Base-by-base conservation (phyloP, 2,888 invertebrate genomes). In the Chrysomela aeneicollis region DNA sequence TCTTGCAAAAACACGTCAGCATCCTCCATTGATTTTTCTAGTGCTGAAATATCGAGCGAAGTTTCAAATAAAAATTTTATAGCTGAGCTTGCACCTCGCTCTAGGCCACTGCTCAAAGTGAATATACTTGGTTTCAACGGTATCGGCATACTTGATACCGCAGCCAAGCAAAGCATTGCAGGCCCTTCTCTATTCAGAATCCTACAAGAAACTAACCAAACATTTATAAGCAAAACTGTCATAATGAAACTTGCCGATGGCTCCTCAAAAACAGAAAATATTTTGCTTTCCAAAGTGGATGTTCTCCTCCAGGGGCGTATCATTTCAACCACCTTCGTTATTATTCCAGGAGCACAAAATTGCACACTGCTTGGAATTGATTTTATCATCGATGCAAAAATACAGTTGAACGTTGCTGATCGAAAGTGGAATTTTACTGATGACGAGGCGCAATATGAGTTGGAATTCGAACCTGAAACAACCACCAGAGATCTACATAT, bases 181-280 rank as follows among this genome's bases (percentile, higher is more conserved):
- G 59, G 62, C 6, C 12, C 6, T 12, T 19, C 30, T 12, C 26
- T 66, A 46, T 66, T 59, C 49, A 21, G 59, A n/a, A 49, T 46
- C 17, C 26, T 60, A 15, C 17, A 53, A 37, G 26, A 50, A 52
- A 37, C 49, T 17, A 26, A 42, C 19, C 64, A 64, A 30, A 15
- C 42, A 12, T 61, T 65, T 19, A 32, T 10, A 10, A 19, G 47
- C 8, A 52, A 65, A 47, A 21, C 21, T 21, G 18, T 52, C 21
- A 32, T 22, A 18, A 32, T 58, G 15, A 65, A 58, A 52, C 49
- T 65, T 19, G 47, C 65, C 5, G 58, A 65, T 47, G 61, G 61
- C 15, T 19, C 12, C 10, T 22, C 37, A 1, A 64, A 51, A 55
- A 57, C n/a, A 3, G 61, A 61, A 61, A 32, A 30, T 22, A 52